phyloP scores from a whole-genome alignment of 1,140 invertebrate genomes.

The Listronotus oregonensis region DNA sequence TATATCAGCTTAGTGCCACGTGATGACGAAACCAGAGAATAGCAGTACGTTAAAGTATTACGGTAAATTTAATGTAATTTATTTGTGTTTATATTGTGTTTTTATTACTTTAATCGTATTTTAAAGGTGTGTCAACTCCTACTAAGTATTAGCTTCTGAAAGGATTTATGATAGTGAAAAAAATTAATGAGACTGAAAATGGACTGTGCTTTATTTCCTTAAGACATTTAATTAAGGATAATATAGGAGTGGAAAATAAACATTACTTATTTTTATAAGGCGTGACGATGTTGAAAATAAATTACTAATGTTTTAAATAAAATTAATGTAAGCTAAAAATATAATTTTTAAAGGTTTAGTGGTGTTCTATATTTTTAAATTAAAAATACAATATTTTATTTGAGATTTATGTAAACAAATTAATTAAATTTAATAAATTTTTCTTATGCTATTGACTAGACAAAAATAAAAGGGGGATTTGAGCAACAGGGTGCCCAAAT shows the following conservation, averaged over 20 bases:
- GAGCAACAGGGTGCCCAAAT: no score
- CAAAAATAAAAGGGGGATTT: no score
- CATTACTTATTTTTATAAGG: constrained; percentile 7
- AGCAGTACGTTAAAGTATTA: constrained; percentile 15
- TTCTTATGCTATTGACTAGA: no score
- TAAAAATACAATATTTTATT: no score
- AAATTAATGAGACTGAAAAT: constrained; percentile 21
- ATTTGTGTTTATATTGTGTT: constrained; percentile 22
- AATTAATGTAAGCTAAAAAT: no score
- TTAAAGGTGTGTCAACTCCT: constrained; percentile 28
- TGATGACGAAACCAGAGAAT: constrained; percentile 7
- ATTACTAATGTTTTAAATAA: no score
- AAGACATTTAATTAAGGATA: constrained; percentile 13
- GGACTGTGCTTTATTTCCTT: constrained; percentile 10
- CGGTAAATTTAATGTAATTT: constrained; percentile 25
- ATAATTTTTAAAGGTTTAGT: no score
- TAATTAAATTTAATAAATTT: no score
- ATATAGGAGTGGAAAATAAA: constrained; percentile 17
- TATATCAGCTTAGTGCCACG: constrained; percentile 5
- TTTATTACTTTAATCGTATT: constrained; percentile 23
- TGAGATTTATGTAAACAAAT: no score
- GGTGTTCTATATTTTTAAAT: no score
- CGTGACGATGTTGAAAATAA: neutral
- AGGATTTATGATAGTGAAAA: constrained; percentile 18
- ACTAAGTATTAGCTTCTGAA: constrained; percentile 15